Base-by-base conservation (phyloP, 2,113 vertebrate species). In the Anoplopoma fimbria region DNA sequence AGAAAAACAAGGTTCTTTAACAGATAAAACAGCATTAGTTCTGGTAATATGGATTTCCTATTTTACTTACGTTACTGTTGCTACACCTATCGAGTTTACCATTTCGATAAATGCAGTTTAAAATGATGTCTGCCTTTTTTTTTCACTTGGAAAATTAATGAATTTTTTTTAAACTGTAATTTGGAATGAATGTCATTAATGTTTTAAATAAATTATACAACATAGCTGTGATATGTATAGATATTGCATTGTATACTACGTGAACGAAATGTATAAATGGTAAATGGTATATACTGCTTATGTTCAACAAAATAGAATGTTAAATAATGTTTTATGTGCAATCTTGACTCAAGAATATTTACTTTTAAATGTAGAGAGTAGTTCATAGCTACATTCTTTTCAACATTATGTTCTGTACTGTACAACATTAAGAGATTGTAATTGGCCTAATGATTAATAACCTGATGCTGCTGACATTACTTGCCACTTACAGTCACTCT, bases 241-340 rank as follows among this genome's bases (percentile, higher is more conserved):
- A 6, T 33, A 63, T 25, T 63, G 9, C 4, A 21, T 40, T 23
- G 9, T 19, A 40, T 9, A 21, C 4, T 51, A 21, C 53, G n/a
- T n/a, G n/a, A n/a, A n/a, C 19, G 23, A 12, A 71, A 27, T 71
- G 9, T 2, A 2, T 53, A 47, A 25, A 19, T 34, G 58, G 17
- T 3, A 60, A 45, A 6, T 45, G 10, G 6, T n/a, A 19, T 25
- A 1, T 47, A 25, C 19, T 74, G 36, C 21, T 27, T 58, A 9
- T 60, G 10, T 73, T 4, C 1, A 4, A 10, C 7, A 1, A 25
- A 33, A n/a, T 74, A 25, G 4, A 45, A 45, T 5, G 42, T 45
- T 72, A 33, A 71, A 40, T 42, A 65, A 71, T 33, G 15, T 31
- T 68, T 64, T 25, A 27, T 38, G 53, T 77, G 63, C 17, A 40